Evolutionary conservation across 2,113 vertebrate species (phyloP).

Genomic region (Drymodes brunneopygia): DNA sequence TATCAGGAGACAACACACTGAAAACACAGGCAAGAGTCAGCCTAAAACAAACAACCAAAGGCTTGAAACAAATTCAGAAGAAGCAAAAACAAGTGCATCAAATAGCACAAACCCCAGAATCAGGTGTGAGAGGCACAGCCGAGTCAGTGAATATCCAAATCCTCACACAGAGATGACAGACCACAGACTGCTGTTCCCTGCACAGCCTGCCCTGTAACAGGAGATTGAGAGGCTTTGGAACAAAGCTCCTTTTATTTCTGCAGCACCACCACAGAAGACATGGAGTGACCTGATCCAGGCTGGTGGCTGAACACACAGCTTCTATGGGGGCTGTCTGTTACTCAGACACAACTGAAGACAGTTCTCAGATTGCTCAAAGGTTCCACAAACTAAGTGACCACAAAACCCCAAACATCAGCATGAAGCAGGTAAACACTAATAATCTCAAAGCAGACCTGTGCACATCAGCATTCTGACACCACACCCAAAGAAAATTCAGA

Average conservation of each 20-base stretch:
- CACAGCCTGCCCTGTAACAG: constrained; percentile 48
- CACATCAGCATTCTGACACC: neutral
- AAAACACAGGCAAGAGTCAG: constrained; percentile 45
- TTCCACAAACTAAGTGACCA: neutral
- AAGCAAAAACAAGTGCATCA: constrained; percentile 59
- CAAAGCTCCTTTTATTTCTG: constrained; percentile 66
- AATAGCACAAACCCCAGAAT: constrained; percentile 39
- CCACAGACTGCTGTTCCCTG: constrained; percentile 44
- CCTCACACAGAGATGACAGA: constrained; percentile 43
- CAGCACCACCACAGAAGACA: constrained; percentile 17
- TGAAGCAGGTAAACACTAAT: fast-evolving
- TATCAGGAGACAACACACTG: constrained; percentile 39
- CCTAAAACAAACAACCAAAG: constrained; percentile 64
- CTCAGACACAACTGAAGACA: neutral
- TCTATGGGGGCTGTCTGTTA: neutral
- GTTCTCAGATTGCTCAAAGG: neutral
- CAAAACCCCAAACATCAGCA: neutral
- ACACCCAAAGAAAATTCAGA: fast-evolving
- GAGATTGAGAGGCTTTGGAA: constrained; percentile 58
- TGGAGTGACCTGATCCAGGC: neutral
- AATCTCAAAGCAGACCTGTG: neutral
- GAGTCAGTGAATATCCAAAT: constrained; percentile 59
- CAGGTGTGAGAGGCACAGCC: constrained; percentile 61
- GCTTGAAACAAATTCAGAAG: constrained; percentile 67
- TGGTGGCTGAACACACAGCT: neutral